A percentile compares a stretch with the other conserved stretches of the same genome.
These are phyloP conservation scores for Lytechinus variegatus DNA, from an alignment of 35 echinoderm and acorn worm genomes.

Conservation along the genomic window DNA sequence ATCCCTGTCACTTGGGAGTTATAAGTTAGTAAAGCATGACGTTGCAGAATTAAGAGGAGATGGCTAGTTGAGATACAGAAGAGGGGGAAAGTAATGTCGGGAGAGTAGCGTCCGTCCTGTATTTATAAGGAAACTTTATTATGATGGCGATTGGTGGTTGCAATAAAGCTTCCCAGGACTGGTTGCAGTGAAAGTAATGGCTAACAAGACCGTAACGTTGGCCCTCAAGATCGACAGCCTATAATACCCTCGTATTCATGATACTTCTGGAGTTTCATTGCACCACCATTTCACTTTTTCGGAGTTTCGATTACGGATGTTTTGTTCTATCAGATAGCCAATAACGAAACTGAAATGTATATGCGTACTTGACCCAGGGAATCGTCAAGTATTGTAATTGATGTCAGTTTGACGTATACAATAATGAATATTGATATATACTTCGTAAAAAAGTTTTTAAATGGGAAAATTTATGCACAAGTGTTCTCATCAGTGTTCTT, in stretches of 20 bases:
- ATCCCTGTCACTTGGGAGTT: background rate
- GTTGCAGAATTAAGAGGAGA: background rate
- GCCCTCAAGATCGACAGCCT: too few relatives aligned
- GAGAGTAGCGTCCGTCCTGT: background rate
- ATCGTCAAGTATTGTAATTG: background rate
- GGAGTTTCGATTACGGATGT: background rate
- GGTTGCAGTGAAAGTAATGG: too few relatives aligned
- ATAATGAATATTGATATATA: too few relatives aligned
- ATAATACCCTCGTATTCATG: too few relatives aligned
- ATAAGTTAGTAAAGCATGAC: background rate
- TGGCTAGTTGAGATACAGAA: background rate
- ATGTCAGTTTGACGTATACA: background rate
- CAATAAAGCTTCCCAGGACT: too few relatives aligned
- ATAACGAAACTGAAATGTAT: background rate
- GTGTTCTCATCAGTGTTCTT: too few relatives aligned
- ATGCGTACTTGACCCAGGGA: background rate
- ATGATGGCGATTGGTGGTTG: too few relatives aligned
- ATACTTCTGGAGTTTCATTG: too few relatives aligned
- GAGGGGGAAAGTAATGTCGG: background rate
- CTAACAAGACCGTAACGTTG: too few relatives aligned
- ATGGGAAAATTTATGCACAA: too few relatives aligned
- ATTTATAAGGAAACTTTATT: background rate
- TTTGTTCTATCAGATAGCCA: background rate
- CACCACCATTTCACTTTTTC: too few relatives aligned
- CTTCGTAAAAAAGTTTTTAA: too few relatives aligned